Evolutionary conservation across 2,888 invertebrate species (phyloP).

Genomic region (Pachycephus smyrnensis): DNA sequence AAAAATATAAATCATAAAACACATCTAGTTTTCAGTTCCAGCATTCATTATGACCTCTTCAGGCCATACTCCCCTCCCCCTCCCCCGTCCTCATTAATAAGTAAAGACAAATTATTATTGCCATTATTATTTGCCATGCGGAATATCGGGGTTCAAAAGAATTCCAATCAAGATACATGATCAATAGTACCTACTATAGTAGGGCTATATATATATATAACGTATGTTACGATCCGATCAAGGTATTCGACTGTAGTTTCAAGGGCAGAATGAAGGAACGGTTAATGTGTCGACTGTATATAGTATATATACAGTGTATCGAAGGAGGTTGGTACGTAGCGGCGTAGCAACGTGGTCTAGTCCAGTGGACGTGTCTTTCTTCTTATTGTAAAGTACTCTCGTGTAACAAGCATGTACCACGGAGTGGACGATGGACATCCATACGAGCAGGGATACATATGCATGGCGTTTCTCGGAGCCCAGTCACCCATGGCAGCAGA

Average conservation of each 20-base stretch:
- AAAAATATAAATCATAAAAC: background rate
- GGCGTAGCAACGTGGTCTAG: background rate
- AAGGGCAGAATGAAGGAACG: background rate
- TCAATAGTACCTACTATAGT: background rate
- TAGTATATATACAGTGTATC: background rate
- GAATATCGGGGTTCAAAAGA: background rate
- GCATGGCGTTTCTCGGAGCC: conserved; percentile 34
- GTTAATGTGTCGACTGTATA: background rate
- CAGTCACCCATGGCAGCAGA: conserved; percentile 46
- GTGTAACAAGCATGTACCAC: conserved; percentile 7
- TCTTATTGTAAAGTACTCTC: background rate
- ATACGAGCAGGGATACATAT: conserved; percentile 4
- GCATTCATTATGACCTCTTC: background rate
- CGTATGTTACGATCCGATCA: background rate
- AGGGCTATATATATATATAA: background rate
- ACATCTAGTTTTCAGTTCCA: background rate
- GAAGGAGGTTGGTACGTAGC: background rate
- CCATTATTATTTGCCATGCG: background rate
- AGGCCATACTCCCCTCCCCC: background rate
- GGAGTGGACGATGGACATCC: conserved; percentile 1
- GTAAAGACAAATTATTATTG: background rate
- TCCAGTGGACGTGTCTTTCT: background rate
- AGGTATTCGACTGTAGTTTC: background rate
- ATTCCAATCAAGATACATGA: background rate
- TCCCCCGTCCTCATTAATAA: background rate